Evolutionary conservation across 2,888 invertebrate genomes (phyloP), one percentile per base, ranked within the genome.

Genomic region (Subacronicta megacephala): DNA sequence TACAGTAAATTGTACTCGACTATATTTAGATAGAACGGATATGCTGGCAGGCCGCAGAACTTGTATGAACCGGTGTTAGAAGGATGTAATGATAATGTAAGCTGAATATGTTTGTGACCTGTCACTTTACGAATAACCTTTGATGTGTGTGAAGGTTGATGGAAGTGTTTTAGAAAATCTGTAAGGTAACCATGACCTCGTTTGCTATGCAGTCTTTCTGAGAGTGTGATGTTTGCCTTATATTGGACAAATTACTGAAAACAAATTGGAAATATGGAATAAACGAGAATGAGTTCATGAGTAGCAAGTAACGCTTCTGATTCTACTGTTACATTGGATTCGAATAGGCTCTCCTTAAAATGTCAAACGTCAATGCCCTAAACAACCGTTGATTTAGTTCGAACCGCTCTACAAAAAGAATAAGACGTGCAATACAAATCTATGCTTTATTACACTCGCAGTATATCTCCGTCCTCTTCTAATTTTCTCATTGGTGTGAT

Each of bases 21-120:
- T 83, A 83, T 78, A 78, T 80, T 72, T 83, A 83, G 82, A 62
- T 36, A 43, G 47, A 10, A 46, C 44, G 36, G 44, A 61, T 70
- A 59, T 53, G 54, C 52, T 47, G 40, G 46, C 36, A 35, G 52
- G 50, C 37, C 47, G 7, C 17, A 7, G 7, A 40, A 60, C 73
- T 41, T 0, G 71, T 60, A 38, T 10, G 2, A 26, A 71, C 71
- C 37, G 59, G 63, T 64, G 73, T 38, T 26, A 7, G 16, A 53
- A 71, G 74, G 62, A 71, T 62, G 46, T 58, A 38, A 53, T 52
- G 57, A 36, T 50, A 37, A 42, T 47, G 36, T 54, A 46, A 50
- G 64, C 33, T 12, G 29, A 38, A 29, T 35, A n/a, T 36, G 23
- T 50, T 55, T 54, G 42, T 58, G 40, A 57, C 20, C 37, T 47